Conservation (phyloP, 2,797 vertebrate species). For the Megaceryle alcyon region DNA sequence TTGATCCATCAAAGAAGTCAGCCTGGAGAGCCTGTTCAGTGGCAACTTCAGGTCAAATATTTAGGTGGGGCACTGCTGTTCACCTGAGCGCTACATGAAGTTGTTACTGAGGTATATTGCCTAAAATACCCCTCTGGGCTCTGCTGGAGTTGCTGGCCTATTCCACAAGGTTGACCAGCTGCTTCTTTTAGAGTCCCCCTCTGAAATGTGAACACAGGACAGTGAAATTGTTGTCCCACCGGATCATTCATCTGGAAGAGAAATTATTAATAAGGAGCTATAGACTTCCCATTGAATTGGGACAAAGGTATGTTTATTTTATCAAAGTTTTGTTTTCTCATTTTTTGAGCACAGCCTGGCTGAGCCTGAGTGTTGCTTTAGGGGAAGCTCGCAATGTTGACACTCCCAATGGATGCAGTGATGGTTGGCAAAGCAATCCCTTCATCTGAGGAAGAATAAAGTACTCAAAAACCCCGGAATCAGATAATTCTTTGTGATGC, state of each 20-base stretch:
- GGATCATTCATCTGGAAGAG: conserved; percentile 43
- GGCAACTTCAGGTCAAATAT: conserved; percentile 61
- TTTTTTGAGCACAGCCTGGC: not conserved
- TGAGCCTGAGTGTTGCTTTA: not conserved
- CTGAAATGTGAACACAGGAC: conserved; percentile 37
- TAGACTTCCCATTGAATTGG: conserved; percentile 37
- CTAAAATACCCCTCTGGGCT: conserved; percentile 36
- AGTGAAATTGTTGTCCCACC: not conserved
- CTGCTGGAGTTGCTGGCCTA: conserved; percentile 10
- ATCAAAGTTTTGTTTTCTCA: not conserved
- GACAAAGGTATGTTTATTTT: conserved; percentile 4
- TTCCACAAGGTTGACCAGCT: conserved; percentile 22
- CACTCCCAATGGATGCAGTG: not conserved
- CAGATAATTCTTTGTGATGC: not conserved
- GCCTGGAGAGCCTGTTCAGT: conserved; percentile 33
- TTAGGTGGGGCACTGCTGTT: conserved; percentile 42
- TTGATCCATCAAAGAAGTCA: conserved; percentile 60
- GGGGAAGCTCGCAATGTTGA: not conserved
- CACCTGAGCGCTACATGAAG: conserved; percentile 22
- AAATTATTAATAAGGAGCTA: conserved; percentile 38
- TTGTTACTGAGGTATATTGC: conserved; percentile 23
- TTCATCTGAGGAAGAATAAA: not conserved
- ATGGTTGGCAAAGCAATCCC: not conserved
- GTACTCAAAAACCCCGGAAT: not conserved
- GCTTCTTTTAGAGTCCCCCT: conserved; percentile 47